Percentiles rank a stretch among this genome's conserved stretches.
Evolutionary conservation across 2,888 invertebrate genomes (phyloP).

Genomic region (Meiosimyza platycephala): DNA sequence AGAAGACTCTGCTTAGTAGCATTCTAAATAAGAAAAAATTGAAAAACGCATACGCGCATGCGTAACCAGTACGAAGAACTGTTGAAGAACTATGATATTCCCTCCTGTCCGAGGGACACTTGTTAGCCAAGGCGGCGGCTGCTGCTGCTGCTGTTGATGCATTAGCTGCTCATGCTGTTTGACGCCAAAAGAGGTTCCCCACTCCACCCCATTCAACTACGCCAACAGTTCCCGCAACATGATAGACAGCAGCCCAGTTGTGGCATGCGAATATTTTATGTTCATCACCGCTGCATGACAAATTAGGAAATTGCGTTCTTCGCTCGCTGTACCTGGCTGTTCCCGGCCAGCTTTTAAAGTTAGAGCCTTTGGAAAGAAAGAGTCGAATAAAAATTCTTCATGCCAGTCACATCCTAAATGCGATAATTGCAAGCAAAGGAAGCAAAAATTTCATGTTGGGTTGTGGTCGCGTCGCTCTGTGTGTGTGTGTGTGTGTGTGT

Average conservation of each 20-base stretch:
- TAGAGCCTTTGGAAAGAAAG: not conserved
- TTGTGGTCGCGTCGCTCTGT: too few relatives aligned
- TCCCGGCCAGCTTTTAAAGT: not conserved
- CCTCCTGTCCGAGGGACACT: not conserved
- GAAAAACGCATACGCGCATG: constrained; percentile 43
- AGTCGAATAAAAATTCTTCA: constrained; percentile 21
- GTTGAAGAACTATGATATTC: not conserved
- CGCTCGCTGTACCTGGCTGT: not conserved
- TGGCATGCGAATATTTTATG: constrained; percentile 44
- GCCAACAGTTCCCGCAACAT: constrained; percentile 37
- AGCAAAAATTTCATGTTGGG: too few relatives aligned
- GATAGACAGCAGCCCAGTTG: constrained; percentile 31
- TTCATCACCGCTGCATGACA: constrained; percentile 45
- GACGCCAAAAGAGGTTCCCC: not conserved
- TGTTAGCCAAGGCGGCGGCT: constrained; percentile 27
- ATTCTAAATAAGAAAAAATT: not conserved
- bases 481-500: too few relatives aligned
- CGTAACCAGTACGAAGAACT: constrained; percentile 47
- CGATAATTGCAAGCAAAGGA: constrained; percentile 21
- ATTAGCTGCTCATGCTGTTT: not conserved
- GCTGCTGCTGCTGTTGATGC: constrained; percentile 15
- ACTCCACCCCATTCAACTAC: constrained; percentile 20
- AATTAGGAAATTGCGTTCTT: constrained; percentile 37
- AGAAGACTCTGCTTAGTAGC: constrained; percentile 6
- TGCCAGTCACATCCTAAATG: constrained; percentile 20